phyloP scores from a whole-genome alignment of 35 echinoderm and acorn worm genomes.

The Heliocidaris tuberculata region DNA sequence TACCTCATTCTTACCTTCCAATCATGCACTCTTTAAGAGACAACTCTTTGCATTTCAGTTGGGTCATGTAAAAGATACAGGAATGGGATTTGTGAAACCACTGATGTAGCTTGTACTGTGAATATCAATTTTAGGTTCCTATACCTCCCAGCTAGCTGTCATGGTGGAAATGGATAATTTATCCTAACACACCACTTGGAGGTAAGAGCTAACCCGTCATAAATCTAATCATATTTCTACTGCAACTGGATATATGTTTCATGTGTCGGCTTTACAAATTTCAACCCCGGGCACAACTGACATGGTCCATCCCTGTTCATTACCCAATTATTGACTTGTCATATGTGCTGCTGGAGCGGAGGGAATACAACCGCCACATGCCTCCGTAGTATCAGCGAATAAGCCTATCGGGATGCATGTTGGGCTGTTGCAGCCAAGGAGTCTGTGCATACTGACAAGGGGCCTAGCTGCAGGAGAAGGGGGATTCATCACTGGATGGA shows the following conservation, averaged over 20 bases:
- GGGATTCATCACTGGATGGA: not conserved
- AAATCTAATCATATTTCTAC: constrained; percentile 6
- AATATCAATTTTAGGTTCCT: not conserved
- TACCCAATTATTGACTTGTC: constrained; percentile 43
- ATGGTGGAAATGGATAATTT: not conserved
- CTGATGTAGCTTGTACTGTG: no score
- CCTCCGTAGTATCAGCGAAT: not conserved
- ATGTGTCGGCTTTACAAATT: not conserved
- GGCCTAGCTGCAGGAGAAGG: not conserved
- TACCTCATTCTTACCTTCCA: no score
- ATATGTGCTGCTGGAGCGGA: not conserved
- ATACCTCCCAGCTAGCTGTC: not conserved
- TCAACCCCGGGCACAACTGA: not conserved
- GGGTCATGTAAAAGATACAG: no score
- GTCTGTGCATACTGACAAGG: constrained; percentile 35
- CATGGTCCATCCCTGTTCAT: constrained; percentile 12
- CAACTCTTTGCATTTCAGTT: no score
- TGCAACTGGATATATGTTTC: constrained; percentile 12
- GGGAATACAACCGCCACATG: not conserved
- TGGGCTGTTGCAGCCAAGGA: not conserved
- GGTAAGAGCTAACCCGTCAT: not conserved
- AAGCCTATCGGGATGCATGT: constrained; percentile 5
- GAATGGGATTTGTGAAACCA: no score
- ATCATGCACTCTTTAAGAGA: no score
- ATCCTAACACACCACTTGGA: not conserved